Conservation (phyloP, 2,797 vertebrate species). For the Cuniculus paca region DNA sequence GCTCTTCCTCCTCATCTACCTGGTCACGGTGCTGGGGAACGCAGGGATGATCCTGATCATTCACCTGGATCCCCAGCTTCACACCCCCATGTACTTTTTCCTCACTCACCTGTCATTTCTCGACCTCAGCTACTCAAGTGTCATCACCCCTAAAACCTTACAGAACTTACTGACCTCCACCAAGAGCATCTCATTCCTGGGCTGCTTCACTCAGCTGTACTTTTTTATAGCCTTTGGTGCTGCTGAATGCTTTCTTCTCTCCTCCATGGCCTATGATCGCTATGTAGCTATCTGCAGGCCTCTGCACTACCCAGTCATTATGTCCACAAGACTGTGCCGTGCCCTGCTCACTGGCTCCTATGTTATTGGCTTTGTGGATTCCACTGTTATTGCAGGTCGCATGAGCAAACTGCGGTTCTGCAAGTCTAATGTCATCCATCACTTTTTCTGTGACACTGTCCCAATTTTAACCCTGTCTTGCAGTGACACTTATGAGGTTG, state of each 20-base stretch:
- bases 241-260: slow-evolving; percentile 70
- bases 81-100: too few relatives aligned
- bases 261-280: slow-evolving; percentile 77
- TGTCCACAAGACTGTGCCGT: too few relatives aligned
- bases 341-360: too few relatives aligned
- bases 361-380: too few relatives aligned
- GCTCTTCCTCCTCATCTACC: slow-evolving; percentile 61
- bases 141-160: slow-evolving; percentile 79
- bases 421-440: too few relatives aligned
- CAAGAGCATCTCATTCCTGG: slow-evolving; percentile 41
- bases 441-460: slow-evolving; percentile 85
- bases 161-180: slow-evolving; percentile 16
- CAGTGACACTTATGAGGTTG: too few relatives aligned
- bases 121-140: slow-evolving; percentile 69
- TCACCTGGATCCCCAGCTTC: too few relatives aligned
- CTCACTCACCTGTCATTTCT: too few relatives aligned
- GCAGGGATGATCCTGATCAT: slow-evolving; percentile 19
- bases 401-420: too few relatives aligned
- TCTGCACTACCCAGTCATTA: not conserved
- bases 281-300: slow-evolving; percentile 76
- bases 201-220: slow-evolving; percentile 77
- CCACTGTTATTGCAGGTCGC: too few relatives aligned
- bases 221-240: slow-evolving; percentile 64
- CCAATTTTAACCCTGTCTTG: too few relatives aligned
- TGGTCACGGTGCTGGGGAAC: slow-evolving; percentile 58